Conservation (phyloP, 2,113 vertebrate species). For the Neotoma lepida region DNA sequence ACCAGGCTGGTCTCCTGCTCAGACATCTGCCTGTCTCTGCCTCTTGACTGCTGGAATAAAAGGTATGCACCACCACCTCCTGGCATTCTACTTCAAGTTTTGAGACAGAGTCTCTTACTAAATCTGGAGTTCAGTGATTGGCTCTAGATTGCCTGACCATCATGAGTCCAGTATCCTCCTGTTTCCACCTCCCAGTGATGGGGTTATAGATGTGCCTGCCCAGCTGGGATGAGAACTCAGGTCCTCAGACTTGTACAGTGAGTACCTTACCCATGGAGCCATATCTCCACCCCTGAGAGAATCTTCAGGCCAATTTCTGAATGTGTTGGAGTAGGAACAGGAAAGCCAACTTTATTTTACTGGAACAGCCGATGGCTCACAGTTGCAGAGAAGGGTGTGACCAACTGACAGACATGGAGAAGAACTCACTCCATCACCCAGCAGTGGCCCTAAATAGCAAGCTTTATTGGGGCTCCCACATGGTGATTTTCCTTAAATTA, state of each 20-base stretch:
- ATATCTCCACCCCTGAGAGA: background rate
- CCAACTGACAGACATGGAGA: background rate
- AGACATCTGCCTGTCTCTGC: background rate
- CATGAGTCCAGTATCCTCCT: background rate
- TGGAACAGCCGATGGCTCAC: background rate
- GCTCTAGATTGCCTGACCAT: background rate
- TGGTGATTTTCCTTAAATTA: background rate
- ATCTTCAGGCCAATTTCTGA: background rate
- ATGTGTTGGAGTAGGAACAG: background rate
- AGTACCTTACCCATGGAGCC: no score
- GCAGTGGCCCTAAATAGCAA: background rate
- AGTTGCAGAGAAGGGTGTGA: background rate
- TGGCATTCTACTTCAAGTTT: background rate
- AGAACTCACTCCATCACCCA: background rate
- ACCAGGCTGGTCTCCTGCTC: background rate
- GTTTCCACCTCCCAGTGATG: no score
- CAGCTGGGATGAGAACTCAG: background rate
- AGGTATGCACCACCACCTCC: background rate
- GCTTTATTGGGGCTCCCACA: background rate
- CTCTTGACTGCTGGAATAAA: background rate
- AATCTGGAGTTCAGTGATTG: background rate
- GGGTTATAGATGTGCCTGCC: background rate
- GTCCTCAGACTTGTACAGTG: background rate
- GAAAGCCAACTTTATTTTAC: background rate
- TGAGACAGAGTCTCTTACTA: background rate